Evolutionary conservation across 64 coral and sea anemone genomes (phyloP), one percentile per base, ranked within the genome.

Genomic region (Acropora tenuis): DNA sequence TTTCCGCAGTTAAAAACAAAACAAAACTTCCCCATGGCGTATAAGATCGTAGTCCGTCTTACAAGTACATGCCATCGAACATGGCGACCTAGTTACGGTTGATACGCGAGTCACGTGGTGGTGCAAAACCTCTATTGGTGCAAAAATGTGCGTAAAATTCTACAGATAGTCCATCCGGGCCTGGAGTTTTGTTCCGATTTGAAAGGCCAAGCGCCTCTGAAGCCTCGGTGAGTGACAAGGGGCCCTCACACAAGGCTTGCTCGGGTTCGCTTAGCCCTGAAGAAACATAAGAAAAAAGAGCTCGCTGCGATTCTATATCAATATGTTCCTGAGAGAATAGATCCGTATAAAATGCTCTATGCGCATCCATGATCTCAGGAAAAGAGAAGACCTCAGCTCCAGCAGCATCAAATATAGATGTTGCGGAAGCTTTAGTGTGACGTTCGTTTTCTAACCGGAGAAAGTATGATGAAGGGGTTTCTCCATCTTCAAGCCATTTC

Each of bases 101-200:
- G 30, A 30, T 30, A 30, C 30, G 30, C 30, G 30, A 30, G 30
- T 30, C 30, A 30, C 30, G 30, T 30, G 30, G 30, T 30, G 30
- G 30, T 30, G 30, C 30, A 30, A 30, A 30, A 30, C 30, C 30
- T 30, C 30, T 30, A 60, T 16, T 55, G 4, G 18, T 75, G 9
- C 57, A 57, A 67, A 93, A 88, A 6, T 6, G 13, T 0, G 6
- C 16, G 75, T 88, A 93, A 41, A 93, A 93, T 1, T 88, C 52
- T 1, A 93, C 45, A 1, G 91, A 16, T 0, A 93, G 57, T 1
- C 91, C 84, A 48, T 93, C 91, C 6, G 43, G 67, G 0, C 91
- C 84, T 0, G 76, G 91, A 0, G 91, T 57, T 20, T 93, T 88
- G 12, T 13, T 48, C 5, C 16, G 2, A 6, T 61, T 15, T 3